Percentiles rank a stretch among this genome's conserved stretches.
These are phyloP conservation scores for Clitarchus hookeri DNA, from an alignment of 2,888 invertebrate species.

Conservation along the genomic window DNA sequence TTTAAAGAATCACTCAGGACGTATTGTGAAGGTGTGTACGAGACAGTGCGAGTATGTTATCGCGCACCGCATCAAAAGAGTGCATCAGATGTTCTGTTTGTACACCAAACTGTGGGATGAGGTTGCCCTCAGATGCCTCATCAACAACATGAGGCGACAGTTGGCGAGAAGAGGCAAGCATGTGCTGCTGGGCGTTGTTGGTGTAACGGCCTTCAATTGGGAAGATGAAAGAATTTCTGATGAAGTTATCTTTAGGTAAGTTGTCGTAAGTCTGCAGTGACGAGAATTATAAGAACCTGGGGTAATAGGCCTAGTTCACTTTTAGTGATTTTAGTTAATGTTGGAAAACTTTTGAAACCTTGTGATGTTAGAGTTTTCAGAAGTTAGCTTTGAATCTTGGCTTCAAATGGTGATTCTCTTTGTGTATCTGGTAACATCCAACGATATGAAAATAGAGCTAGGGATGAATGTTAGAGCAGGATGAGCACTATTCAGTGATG, in stretches of 20 bases:
- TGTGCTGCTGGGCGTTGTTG: conserved; percentile 61
- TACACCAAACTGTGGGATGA: conserved; percentile 69
- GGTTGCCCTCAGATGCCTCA: conserved; percentile 60
- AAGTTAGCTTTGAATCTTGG: too few relatives aligned
- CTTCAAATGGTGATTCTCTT: too few relatives aligned
- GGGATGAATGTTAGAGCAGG: too few relatives aligned
- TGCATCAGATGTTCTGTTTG: conserved; percentile 66
- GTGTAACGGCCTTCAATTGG: conserved; percentile 65
- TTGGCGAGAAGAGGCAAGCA: conserved; percentile 58
- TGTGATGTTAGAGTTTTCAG: too few relatives aligned
- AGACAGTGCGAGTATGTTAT: conserved; percentile 51
- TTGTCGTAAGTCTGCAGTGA: not conserved
- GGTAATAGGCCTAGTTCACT: too few relatives aligned
- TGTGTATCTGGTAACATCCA: too few relatives aligned
- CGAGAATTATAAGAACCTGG: too few relatives aligned
- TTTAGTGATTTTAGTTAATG: too few relatives aligned
- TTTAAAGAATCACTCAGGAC: conserved; percentile 57
- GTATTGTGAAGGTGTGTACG: conserved; percentile 59
- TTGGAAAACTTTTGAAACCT: too few relatives aligned
- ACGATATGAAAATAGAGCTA: too few relatives aligned
- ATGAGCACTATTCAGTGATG: too few relatives aligned
- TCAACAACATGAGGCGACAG: conserved; percentile 55
- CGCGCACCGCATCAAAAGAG: conserved; percentile 65
- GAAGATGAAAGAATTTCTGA: conserved; percentile 62
- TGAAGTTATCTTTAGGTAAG: conserved; percentile 59